phyloP scores from a whole-genome alignment of 2,113 vertebrate genomes.

The Microcebus griseorufus region DNA sequence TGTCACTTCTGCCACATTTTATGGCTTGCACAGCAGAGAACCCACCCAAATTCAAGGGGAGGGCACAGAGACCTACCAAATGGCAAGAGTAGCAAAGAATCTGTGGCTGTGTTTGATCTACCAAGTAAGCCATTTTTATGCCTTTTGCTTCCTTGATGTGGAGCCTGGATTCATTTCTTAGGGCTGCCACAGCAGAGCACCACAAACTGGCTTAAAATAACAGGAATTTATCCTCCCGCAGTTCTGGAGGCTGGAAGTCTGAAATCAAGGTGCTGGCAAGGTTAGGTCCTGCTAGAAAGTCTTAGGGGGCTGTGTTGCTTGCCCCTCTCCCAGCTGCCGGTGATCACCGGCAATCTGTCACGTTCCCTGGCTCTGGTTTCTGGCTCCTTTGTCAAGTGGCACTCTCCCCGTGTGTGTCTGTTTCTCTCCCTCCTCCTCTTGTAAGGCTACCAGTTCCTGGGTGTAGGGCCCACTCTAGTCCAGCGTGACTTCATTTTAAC shows the following conservation, averaged over 20 bases:
- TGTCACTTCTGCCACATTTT: background rate
- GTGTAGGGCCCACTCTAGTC: background rate
- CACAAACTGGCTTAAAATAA: background rate
- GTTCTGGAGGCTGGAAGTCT: background rate
- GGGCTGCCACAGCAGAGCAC: background rate
- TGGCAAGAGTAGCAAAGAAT: background rate
- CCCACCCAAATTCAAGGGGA: background rate
- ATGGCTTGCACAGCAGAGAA: background rate
- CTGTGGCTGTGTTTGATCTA: background rate
- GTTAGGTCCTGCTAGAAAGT: background rate
- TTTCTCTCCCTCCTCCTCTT: background rate
- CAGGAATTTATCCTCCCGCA: background rate
- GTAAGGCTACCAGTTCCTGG: background rate
- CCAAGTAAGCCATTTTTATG: background rate
- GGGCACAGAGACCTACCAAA: background rate
- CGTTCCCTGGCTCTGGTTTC: background rate
- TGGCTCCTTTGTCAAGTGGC: background rate
- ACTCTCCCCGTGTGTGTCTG: background rate
- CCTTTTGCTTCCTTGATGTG: background rate
- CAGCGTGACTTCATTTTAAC: background rate
- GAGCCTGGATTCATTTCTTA: background rate
- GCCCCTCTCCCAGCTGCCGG: background rate
- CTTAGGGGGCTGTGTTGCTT: accelerated
- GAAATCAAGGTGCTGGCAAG: background rate
- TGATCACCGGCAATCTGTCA: background rate